phyloP scores from a whole-genome alignment of 2,888 invertebrate species.

The Pseudanteris insignis region DNA sequence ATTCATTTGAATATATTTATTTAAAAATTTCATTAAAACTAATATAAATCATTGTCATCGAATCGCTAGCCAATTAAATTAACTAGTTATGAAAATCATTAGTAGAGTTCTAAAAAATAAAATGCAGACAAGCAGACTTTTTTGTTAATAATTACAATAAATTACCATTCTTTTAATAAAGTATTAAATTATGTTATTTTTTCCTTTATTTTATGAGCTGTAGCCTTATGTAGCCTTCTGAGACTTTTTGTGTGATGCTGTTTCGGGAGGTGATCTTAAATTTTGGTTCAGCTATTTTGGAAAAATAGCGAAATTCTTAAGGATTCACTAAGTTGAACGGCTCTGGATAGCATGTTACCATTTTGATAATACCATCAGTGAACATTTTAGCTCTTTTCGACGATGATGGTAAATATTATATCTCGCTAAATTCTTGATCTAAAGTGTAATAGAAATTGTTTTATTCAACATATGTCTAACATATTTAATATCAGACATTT shows the following conservation, averaged over 20 bases:
- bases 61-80: no score
- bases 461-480: no score
- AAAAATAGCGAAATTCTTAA: background rate
- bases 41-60: no score
- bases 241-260: background rate
- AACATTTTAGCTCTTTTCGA: background rate
- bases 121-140: no score
- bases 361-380: constrained; percentile 1
- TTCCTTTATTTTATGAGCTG: background rate
- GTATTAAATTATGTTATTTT: background rate
- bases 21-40: background rate
- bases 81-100: no score
- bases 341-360: constrained; percentile 1
- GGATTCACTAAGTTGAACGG: constrained; percentile 1
- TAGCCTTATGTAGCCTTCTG: background rate
- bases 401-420: background rate
- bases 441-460: no score
- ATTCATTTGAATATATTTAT: background rate
- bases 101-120: no score
- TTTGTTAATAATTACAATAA: no score
- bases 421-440: background rate
- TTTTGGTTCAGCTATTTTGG: background rate
- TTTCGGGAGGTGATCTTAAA: background rate
- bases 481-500: no score
- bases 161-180: background rate